phyloP scores from a whole-genome alignment of 2,888 invertebrate genomes.

The Isoperla grammatica region DNA sequence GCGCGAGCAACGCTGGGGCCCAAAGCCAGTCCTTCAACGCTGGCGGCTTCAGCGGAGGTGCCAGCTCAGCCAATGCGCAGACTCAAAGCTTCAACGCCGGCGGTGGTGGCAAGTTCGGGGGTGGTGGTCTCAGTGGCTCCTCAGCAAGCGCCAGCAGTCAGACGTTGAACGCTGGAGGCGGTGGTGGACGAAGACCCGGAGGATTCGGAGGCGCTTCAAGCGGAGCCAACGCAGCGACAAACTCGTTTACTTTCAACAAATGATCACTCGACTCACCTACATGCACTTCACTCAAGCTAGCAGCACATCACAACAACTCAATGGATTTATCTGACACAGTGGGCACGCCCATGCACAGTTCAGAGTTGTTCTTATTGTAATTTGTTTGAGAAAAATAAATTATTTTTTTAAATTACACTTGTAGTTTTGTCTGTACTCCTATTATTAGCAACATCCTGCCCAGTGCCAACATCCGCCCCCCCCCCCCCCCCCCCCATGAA shows the following conservation, averaged over 20 bases:
- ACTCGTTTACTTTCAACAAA: neutral
- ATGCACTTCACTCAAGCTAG: no score
- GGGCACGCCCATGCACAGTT: no score
- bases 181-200: neutral
- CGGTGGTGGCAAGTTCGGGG: constrained; percentile 2
- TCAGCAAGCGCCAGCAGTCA: constrained; percentile 1
- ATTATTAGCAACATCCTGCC: no score
- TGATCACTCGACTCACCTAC: no score
- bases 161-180: neutral
- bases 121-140: neutral
- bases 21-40: constrained; percentile 13
- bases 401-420: no score
- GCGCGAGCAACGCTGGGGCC: neutral
- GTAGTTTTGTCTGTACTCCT: no score
- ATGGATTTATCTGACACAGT: no score
- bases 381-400: no score
- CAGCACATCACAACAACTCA: no score
- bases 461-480: no score
- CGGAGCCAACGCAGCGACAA: constrained; percentile 2
- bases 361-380: no score
- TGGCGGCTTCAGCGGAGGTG: constrained; percentile 1
- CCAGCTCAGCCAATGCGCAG: constrained; percentile 9
- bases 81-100: constrained; percentile 4
- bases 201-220: constrained; percentile 7
- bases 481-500: no score